Evolutionary conservation across 2,888 invertebrate genomes (phyloP).

Genomic region (Prionchulus punctatus): DNA sequence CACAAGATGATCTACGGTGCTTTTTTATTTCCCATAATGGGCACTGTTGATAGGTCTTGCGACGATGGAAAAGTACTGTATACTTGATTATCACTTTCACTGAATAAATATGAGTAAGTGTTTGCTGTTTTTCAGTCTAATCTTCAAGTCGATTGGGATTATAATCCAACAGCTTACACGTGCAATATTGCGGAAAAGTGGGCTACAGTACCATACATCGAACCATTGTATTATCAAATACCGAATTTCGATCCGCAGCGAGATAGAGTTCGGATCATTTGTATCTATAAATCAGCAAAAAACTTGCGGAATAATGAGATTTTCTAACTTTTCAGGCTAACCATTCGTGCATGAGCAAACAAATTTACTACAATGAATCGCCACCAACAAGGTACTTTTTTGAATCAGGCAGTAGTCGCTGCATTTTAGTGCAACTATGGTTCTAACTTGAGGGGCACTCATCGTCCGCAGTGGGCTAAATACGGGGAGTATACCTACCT

Average conservation of each 20-base stretch:
- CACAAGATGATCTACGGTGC: too few species aligned
- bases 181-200: constrained; percentile 44
- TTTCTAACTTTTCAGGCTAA: too few species aligned
- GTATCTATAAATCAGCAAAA: too few species aligned
- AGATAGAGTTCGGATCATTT: too few species aligned
- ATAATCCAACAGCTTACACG: constrained; percentile 43
- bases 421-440: constrained; percentile 5
- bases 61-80: too few species aligned
- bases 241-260: constrained; percentile 17
- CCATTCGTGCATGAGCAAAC: constrained; percentile 52
- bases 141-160: constrained; percentile 47
- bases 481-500: constrained; percentile 63
- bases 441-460: constrained; percentile 52
- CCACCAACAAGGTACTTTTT: constrained; percentile 57
- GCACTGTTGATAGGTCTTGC: too few species aligned
- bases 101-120: too few species aligned
- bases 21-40: too few species aligned
- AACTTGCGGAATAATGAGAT: too few species aligned
- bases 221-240: constrained; percentile 13
- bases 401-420: constrained; percentile 1
- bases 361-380: constrained; percentile 46
- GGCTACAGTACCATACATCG: constrained; percentile 39
- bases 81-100: too few species aligned
- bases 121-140: constrained; percentile 45
- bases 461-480: constrained; percentile 58